Percentiles rank a stretch among this genome's conserved stretches.
phyloP scores from a whole-genome alignment of 30 jellyfish, hydroid and myxozoan species.

The Nemopilema nomurai region DNA sequence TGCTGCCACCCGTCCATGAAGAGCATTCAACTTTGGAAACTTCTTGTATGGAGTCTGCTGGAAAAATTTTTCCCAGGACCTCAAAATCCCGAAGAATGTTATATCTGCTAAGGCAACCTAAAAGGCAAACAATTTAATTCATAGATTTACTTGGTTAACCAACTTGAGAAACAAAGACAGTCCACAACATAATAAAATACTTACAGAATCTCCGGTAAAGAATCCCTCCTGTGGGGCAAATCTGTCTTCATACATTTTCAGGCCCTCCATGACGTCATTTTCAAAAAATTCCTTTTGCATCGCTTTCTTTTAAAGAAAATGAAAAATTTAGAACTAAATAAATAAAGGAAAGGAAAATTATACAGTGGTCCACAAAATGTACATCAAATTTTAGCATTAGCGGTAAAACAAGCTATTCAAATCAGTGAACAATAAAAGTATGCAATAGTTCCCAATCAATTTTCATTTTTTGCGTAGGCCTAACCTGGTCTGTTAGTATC shows the following conservation, averaged over 20 bases:
- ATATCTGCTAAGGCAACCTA: conserved; percentile 22
- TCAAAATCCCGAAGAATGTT: background rate
- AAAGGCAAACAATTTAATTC: background rate
- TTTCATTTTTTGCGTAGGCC: too few species aligned
- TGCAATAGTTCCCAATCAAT: too few species aligned
- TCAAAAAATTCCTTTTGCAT: conserved; percentile 7
- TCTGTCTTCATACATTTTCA: conserved; percentile 16
- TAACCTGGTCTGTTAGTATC: too few species aligned
- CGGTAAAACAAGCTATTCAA: too few species aligned
- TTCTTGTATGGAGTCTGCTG: background rate
- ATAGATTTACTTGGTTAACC: too few species aligned
- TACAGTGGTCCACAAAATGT: too few species aligned
- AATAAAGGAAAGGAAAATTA: too few species aligned
- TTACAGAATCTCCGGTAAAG: conserved; percentile 22
- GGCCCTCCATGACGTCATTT: background rate
- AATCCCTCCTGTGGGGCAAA: conserved; percentile 33
- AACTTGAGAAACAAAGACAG: too few species aligned
- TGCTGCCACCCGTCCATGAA: conserved; percentile 12
- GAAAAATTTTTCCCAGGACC: background rate
- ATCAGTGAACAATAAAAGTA: too few species aligned
- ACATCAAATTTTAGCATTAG: too few species aligned
- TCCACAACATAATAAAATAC: background rate
- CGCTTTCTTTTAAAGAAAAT: conserved; percentile 6
- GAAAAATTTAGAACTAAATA: too few species aligned
- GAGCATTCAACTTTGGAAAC: conserved; percentile 30